phyloP scores from a whole-genome alignment of 2,797 vertebrate species.

The Tadarida brasiliensis region DNA sequence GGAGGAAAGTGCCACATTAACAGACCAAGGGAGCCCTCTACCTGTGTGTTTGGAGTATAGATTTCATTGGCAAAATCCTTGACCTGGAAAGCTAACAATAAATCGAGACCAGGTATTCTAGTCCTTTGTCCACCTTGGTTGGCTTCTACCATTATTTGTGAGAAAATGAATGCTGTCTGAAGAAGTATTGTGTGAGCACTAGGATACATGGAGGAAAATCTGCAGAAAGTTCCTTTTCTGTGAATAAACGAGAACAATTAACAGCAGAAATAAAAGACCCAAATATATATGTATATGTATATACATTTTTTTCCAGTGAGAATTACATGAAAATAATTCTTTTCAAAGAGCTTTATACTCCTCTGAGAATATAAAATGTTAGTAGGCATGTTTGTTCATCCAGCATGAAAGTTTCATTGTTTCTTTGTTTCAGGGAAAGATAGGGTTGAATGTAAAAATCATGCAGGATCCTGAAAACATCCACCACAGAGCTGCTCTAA shows the following conservation, averaged over 20 bases:
- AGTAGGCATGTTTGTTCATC: conserved; percentile 65
- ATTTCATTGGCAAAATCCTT: conserved; percentile 63
- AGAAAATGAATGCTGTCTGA: conserved; percentile 33
- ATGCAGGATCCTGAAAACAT: conserved; percentile 86
- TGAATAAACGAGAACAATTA: conserved; percentile 49
- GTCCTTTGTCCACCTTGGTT: conserved; percentile 62
- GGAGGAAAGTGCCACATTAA: conserved; percentile 37
- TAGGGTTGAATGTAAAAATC: conserved; percentile 87
- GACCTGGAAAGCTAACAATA: conserved; percentile 74
- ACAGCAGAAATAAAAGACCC: conserved; percentile 41
- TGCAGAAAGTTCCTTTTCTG: conserved; percentile 50
- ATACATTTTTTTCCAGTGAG: background rate
- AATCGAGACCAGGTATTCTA: conserved; percentile 32
- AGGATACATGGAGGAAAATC: background rate
- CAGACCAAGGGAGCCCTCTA: conserved; percentile 81
- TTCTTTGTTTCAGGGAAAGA: conserved; percentile 89
- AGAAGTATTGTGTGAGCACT: background rate
- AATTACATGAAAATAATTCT: conserved; percentile 69
- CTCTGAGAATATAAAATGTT: conserved; percentile 64
- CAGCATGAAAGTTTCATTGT: conserved; percentile 73
- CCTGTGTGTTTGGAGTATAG: conserved; percentile 73
- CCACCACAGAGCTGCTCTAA: conserved; percentile 86
- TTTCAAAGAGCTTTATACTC: conserved; percentile 68
- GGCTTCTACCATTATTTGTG: conserved; percentile 41
- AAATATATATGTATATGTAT: background rate